Base-by-base conservation (phyloP, 2,113 vertebrate species). In the Microtus richardsoni region DNA sequence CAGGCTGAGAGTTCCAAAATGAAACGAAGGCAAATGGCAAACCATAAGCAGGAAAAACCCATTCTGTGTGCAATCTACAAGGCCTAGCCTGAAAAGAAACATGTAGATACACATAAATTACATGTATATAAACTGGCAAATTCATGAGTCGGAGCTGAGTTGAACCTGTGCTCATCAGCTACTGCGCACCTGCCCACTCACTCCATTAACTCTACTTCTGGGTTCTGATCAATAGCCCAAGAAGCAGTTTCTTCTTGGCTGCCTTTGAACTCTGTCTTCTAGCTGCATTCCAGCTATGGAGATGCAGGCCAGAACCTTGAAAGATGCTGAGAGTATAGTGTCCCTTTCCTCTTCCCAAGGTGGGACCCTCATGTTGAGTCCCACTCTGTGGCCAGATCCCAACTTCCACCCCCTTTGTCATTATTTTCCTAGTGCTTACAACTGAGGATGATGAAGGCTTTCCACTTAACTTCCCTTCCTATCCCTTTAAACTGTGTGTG, bases 401-500 rank as follows among this genome's bases (percentile, higher is more conserved):
- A 5, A 49, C n/a, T 39, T 33, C 36, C 16, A 64, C 14, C 24
- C 36, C 24, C 52, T 4, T 14, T 1, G 19, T 52, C 6, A 52
- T 64, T 26, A 26, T 36, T 21, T 44, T 47, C 66, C 74, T 2
- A 24, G 21, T 10, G 24, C 74, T 86, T 52, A 14, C 0, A 5
- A 2, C 28, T 4, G 6, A 75, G 36, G 30, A 1, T 16, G 2
- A 2, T 9, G 58, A 54, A 22, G 62, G 33, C 13, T 87, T 71
- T 47, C 87, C 87, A 2, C 4, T 26, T 3, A 28, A 26, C 11
- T 1, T 52, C 13, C 66, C 87, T 89, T 22, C 17, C 41, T 4
- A 10, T 4, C 13, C 10, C 60, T 14, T 73, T 22, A 30, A 22
- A 13, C 36, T 3, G 0, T 12, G 7, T 33, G 19, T 4, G 12